Conservation (phyloP, 2,113 vertebrate species). For the Paramisgurnus dabryanus region DNA sequence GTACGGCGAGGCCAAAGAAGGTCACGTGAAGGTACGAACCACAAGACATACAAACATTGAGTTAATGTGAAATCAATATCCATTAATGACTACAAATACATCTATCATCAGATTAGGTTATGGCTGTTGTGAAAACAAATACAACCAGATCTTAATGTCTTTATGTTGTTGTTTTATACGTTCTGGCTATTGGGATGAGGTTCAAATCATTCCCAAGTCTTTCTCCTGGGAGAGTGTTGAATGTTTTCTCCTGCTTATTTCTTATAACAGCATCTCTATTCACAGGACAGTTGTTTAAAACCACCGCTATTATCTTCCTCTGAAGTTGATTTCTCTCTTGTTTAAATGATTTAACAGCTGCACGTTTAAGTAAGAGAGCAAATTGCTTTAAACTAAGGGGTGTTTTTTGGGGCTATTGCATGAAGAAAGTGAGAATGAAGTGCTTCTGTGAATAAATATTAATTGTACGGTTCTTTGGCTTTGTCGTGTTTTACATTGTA, state of each 20-base stretch:
- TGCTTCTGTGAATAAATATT: too few relatives aligned
- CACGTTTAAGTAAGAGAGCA: background rate
- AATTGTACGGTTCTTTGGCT: too few relatives aligned
- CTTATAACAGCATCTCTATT: background rate
- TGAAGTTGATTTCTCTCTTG: conserved; percentile 6
- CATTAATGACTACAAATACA: background rate
- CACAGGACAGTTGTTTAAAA: background rate
- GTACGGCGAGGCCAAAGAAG: conserved; percentile 85
- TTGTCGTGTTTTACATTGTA: too few relatives aligned
- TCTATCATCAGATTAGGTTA: too few relatives aligned
- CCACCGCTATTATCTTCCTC: background rate
- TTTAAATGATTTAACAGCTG: conserved; percentile 6
- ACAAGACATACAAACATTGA: background rate
- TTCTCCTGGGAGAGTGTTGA: too few relatives aligned
- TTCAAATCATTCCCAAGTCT: too few relatives aligned
- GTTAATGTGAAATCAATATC: background rate
- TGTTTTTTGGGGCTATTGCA: too few relatives aligned
- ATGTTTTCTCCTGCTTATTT: background rate
- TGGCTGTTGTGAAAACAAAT: too few relatives aligned
- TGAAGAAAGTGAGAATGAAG: too few relatives aligned
- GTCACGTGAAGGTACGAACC: conserved; percentile 77
- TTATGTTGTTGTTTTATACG: too few relatives aligned
- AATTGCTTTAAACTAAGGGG: background rate
- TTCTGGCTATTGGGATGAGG: too few relatives aligned
- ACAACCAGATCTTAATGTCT: too few relatives aligned